Conservation (phyloP, 1,140 invertebrate genomes). For the Procambarus clarkii region DNA sequence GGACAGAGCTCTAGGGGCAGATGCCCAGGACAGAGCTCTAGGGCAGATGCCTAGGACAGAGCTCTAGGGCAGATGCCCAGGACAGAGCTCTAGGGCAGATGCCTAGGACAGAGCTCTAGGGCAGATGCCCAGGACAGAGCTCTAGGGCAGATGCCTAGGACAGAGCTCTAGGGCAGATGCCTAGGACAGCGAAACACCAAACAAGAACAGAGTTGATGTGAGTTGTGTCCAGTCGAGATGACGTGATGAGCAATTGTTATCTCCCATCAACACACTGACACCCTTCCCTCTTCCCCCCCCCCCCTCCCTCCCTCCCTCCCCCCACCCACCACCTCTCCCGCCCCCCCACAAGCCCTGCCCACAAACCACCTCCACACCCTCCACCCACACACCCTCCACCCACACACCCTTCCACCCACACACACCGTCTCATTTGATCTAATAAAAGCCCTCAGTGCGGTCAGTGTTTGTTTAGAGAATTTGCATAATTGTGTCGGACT, state of each 20-base stretch:
- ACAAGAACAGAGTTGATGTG: slow-evolving; percentile 2
- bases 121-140: no score
- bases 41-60: no score
- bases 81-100: no score
- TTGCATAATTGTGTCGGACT: slow-evolving; percentile 33
- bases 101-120: no score
- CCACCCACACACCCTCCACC: not conserved
- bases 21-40: no score
- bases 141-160: no score
- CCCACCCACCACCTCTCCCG: not conserved
- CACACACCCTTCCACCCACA: slow-evolving; percentile 1
- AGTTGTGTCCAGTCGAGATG: slow-evolving; percentile 45
- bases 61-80: no score
- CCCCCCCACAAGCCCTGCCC: not conserved
- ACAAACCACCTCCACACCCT: not conserved
- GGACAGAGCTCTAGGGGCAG: no score
- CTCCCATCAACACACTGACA: slow-evolving; percentile 47
- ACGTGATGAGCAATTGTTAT: slow-evolving; percentile 54
- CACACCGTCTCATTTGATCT: slow-evolving; percentile 12
- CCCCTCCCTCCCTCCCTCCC: not conserved
- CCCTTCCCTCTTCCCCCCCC: not conserved
- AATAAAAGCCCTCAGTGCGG: slow-evolving; percentile 26
- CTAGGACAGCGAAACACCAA: not conserved
- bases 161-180: no score
- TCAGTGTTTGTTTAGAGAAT: slow-evolving; percentile 48